A percentile compares a stretch with the other conserved stretches of the same genome.
Evolutionary conservation across 2,113 vertebrate genomes (phyloP).

Genomic region (Potamarius usumacintae): DNA sequence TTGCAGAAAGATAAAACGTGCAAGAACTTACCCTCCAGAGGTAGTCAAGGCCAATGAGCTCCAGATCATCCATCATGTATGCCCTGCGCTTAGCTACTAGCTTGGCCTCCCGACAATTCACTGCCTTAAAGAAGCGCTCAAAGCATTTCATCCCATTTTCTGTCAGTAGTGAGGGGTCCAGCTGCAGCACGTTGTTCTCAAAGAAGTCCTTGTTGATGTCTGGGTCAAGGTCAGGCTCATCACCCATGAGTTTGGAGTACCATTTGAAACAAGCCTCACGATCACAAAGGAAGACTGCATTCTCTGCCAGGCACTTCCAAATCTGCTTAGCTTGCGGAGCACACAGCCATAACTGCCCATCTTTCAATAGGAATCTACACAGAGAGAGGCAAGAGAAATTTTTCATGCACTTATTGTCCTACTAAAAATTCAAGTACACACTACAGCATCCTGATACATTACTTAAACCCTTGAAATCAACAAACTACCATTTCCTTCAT

Average conservation of each 20-base stretch:
- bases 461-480: neutral
- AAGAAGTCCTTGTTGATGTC: constrained; percentile 99
- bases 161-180: constrained; percentile 96
- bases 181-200: constrained; percentile 98
- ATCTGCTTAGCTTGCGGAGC: constrained; percentile 99
- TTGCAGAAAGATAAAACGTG: neutral
- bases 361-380: constrained; percentile 92
- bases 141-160: constrained; percentile 99
- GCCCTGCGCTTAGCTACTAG: constrained; percentile 95
- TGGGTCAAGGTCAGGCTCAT: constrained; percentile 97
- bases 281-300: constrained; percentile 97
- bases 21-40: constrained; percentile 88
- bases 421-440: neutral
- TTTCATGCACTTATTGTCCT: neutral
- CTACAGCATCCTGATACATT: neutral
- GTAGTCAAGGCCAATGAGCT: constrained; percentile 98
- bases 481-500: neutral
- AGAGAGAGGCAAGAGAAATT: constrained; percentile 20
- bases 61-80: constrained; percentile 99
- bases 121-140: constrained; percentile 99
- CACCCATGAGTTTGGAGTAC: constrained; percentile 99
- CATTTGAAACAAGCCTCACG: constrained; percentile 99
- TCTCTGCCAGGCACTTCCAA: constrained; percentile 99
- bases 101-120: constrained; percentile 98
- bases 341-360: constrained; percentile 97